Base-by-base conservation (phyloP, 2,113 vertebrate genomes). In the Mus spicilegus region DNA sequence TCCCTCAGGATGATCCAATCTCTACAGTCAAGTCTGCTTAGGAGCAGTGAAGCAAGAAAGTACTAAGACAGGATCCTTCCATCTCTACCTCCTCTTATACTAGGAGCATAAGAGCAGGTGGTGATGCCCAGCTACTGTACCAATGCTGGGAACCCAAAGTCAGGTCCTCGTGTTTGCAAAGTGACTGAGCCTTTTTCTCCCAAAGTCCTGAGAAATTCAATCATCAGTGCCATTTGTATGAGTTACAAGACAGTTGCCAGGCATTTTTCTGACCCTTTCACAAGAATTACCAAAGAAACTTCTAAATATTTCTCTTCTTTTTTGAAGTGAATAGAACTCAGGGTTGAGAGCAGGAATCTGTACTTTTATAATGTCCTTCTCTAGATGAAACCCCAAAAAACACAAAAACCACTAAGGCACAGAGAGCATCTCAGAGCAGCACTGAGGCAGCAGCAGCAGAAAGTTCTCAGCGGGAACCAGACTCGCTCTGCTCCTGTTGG, bases 31-130 rank as follows among this genome's bases (percentile, higher is more conserved):
- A 89, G 42, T 46, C 54, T 90, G 42, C 24, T 93, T 28, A 54
- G 91, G 11, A 93, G 73, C 30, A 96, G n/a, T 22, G 54, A 89
- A 90, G 12, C 19, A 69, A 86, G 39, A 93, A 95, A 91, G 46
- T 33, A 81, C 42, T 42, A 42, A 42, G 42, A 42, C 42, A 42
- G 42, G 42, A 42, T 8, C 58, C 85, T 22, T 19, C 42, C 49
- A 3, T 19, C 16, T 49, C 63, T 36, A 36, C 46, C 28, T 51
- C 20, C 63, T 33, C 14, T 24, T 49, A 12, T 5, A 36, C 42
- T 36, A 14, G 65, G 17, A 7, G 8, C 17, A 1, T 5, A 86
- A 67, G 39, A 65, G 39, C 39, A 33, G 82, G 16, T 22, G 19
- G 30, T 10, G 19, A 69, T 24, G 17, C 63, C 16, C 42, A 69